Evolutionary conservation across 2,888 invertebrate genomes (phyloP).

Genomic region (Hecatera dysodea): DNA sequence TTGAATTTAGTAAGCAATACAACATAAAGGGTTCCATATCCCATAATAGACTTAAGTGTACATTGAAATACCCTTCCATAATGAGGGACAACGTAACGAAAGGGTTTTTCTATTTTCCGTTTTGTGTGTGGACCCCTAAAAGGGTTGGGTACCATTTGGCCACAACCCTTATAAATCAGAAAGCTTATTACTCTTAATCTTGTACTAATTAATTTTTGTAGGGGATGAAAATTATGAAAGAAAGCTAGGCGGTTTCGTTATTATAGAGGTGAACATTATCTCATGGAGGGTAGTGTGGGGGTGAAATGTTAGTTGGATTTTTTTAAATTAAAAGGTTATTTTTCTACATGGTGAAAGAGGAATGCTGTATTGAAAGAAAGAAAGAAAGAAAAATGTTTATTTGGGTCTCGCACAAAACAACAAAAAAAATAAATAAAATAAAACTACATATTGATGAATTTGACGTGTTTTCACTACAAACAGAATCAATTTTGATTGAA

Average conservation of each 20-base stretch:
- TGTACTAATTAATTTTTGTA: conserved; percentile 78
- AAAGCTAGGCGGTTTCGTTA: conserved; percentile 42
- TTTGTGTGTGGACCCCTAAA: conserved; percentile 64
- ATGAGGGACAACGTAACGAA: conserved; percentile 36
- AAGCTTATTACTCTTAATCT: conserved; percentile 78
- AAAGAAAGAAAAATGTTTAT: too few species aligned
- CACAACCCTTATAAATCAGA: conserved; percentile 74
- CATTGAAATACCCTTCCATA: conserved; percentile 45
- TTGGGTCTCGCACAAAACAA: too few species aligned
- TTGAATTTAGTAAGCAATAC: conserved; percentile 19
- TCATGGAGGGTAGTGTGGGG: conserved; percentile 33
- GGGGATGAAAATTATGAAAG: conserved; percentile 68
- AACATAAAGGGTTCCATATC: background rate
- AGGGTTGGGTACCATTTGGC: conserved; percentile 70
- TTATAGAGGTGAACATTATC: conserved; percentile 35
- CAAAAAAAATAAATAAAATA: background rate
- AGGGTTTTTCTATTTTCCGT: conserved; percentile 55
- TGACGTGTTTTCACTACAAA: background rate
- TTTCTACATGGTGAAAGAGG: background rate
- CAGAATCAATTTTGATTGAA: background rate
- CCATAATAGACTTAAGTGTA: conserved; percentile 24
- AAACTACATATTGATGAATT: background rate
- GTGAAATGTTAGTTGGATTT: conserved; percentile 6
- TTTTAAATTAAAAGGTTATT: background rate
- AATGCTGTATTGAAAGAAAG: too few species aligned